Evolutionary conservation across 2,113 vertebrate genomes (phyloP).

Genomic region (Drymodes brunneopygia): DNA sequence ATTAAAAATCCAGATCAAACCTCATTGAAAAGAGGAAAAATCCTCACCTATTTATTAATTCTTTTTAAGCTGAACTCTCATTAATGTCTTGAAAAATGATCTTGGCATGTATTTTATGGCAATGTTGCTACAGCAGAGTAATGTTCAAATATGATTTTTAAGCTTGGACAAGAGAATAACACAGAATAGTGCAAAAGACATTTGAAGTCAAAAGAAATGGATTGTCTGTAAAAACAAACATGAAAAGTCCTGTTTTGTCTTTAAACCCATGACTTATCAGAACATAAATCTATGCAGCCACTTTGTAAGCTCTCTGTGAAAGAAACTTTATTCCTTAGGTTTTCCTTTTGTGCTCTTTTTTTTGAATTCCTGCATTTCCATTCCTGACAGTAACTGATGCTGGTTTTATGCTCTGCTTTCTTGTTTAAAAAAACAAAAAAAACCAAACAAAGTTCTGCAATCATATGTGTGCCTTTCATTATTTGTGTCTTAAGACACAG

Average conservation of each 20-base stretch:
- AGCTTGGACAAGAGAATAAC: not conserved
- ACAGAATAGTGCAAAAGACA: not conserved
- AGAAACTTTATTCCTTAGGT: not conserved
- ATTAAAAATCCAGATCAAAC: not conserved
- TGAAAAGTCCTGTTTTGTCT: not conserved
- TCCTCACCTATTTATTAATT: not conserved
- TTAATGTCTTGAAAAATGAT: not conserved
- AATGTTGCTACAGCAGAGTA: not conserved
- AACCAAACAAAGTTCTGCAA: not conserved
- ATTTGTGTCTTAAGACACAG: not conserved
- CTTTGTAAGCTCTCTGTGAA: not conserved
- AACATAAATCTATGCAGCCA: not conserved
- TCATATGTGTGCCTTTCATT: not conserved
- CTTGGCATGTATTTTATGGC: not conserved
- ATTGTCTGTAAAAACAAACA: not conserved
- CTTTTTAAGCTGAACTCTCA: not conserved
- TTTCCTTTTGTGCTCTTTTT: not conserved
- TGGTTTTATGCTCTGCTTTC: not conserved
- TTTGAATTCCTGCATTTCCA: not conserved
- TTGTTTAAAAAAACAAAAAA: not conserved
- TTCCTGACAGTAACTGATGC: not conserved
- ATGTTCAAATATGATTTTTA: not conserved
- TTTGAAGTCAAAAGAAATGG: not conserved
- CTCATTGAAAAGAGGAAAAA: not conserved
- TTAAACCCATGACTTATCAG: slow-evolving; percentile 13